These are phyloP conservation scores for Ceraclea dissimilis DNA, from an alignment of 2,888 invertebrate genomes.

Conservation along the genomic window DNA sequence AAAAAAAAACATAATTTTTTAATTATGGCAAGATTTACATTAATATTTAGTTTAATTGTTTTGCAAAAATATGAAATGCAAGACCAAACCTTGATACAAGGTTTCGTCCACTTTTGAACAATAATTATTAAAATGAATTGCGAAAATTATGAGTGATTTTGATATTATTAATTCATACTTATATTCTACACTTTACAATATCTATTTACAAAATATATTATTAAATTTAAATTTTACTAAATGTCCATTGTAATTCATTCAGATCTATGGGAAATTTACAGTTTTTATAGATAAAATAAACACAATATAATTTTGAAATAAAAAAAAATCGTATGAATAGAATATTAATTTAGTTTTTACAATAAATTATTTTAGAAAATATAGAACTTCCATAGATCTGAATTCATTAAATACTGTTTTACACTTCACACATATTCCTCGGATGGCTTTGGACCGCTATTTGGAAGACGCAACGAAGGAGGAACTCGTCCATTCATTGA, in stretches of 20 bases:
- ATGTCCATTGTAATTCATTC: slow-evolving; percentile 14
- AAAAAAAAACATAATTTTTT: too few relatives aligned
- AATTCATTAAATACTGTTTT: slow-evolving; percentile 13
- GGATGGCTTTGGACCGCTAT: slow-evolving; percentile 75
- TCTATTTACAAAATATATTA: slow-evolving; percentile 22
- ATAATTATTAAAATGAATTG: slow-evolving; percentile 1
- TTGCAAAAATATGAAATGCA: not conserved
- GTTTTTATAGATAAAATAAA: too few relatives aligned
- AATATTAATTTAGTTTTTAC: too few relatives aligned
- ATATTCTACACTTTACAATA: slow-evolving; percentile 14
- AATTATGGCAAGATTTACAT: slow-evolving; percentile 24
- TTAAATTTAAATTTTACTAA: slow-evolving; percentile 26
- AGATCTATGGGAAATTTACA: not conserved
- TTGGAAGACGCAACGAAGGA: slow-evolving; percentile 65
- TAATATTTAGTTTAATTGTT: slow-evolving; percentile 1
- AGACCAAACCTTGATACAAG: slow-evolving; percentile 25
- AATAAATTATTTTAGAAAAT: too few relatives aligned
- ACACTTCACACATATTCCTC: slow-evolving; percentile 74
- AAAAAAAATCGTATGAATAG: too few relatives aligned
- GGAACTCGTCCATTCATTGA: slow-evolving; percentile 66
- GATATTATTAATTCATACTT: not conserved
- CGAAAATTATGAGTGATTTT: not conserved
- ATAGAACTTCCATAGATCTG: too few relatives aligned
- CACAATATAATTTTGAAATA: too few relatives aligned
- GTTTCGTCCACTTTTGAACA: slow-evolving; percentile 7